Evolutionary conservation across 1,140 invertebrate species (phyloP).

Genomic region (Brachionus asplanchnoidis): DNA sequence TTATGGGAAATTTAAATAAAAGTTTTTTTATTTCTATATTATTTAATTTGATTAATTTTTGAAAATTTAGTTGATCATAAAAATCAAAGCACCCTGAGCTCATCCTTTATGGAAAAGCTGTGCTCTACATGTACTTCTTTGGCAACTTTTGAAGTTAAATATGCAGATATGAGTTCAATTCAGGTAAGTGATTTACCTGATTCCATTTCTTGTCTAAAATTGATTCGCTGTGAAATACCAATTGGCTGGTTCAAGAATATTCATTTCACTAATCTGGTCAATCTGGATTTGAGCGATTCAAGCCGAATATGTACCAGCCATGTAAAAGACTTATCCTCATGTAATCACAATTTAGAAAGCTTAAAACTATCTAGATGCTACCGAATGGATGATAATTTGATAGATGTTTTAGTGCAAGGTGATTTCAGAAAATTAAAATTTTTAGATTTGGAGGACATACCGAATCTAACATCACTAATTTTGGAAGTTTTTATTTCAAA

Average conservation of each 20-base stretch:
- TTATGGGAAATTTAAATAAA: background rate
- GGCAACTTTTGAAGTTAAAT: background rate
- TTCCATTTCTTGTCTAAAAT: background rate
- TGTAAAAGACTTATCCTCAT: background rate
- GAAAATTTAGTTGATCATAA: background rate
- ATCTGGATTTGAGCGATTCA: background rate
- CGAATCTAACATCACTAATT: background rate
- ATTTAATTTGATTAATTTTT: background rate
- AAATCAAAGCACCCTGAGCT: background rate
- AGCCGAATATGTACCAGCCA: background rate
- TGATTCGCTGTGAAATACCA: background rate
- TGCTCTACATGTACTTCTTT: background rate
- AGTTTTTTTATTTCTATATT: background rate
- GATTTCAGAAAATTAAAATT: background rate
- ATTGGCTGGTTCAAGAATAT: background rate
- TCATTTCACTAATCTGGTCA: background rate
- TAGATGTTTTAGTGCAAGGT: background rate
- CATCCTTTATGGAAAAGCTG: background rate
- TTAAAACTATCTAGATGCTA: background rate
- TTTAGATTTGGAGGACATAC: background rate
- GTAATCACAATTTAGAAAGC: background rate
- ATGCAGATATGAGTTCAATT: constrained; percentile 11
- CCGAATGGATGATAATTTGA: background rate
- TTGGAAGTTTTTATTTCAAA: background rate
- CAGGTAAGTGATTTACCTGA: background rate